phyloP scores from a whole-genome alignment of 2,888 invertebrate genomes.

The Philonicus albiceps region DNA sequence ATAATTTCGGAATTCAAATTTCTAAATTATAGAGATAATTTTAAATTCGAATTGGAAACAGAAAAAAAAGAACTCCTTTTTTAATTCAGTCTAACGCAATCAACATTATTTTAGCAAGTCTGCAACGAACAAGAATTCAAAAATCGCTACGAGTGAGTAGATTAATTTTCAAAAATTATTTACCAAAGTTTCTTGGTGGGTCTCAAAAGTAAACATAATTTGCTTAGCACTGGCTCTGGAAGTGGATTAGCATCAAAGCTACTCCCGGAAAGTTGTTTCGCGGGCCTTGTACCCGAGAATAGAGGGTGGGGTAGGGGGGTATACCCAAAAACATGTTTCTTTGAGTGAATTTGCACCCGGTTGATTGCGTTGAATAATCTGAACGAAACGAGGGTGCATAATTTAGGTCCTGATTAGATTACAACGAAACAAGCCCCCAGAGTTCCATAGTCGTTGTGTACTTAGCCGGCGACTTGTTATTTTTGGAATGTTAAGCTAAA shows the following conservation, averaged over 20 bases:
- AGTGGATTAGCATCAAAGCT: conserved; percentile 4
- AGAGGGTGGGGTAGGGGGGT: neutral
- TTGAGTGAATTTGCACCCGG: conserved; percentile 42
- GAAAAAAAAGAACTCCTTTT: neutral
- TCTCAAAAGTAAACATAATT: conserved; percentile 22
- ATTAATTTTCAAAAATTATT: conserved; percentile 26
- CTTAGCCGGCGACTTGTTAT: conserved; percentile 2
- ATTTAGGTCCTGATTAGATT: conserved; percentile 43
- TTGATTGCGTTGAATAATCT: conserved; percentile 44
- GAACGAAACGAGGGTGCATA: conserved; percentile 42
- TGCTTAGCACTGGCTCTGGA: conserved; percentile 8
- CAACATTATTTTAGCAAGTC: neutral
- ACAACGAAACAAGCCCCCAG: conserved; percentile 16
- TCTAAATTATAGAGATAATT: too few species aligned
- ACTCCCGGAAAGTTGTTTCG: neutral
- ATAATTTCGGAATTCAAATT: too few species aligned
- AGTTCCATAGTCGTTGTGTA: neutral
- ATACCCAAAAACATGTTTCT: conserved; percentile 25
- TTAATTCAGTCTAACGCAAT: neutral
- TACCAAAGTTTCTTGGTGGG: neutral
- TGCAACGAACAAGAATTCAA: neutral
- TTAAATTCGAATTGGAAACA: too few species aligned
- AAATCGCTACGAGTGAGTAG: neutral
- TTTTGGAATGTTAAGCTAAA: conserved; percentile 20
- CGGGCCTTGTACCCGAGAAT: neutral